Conservation (phyloP, 2,113 vertebrate species). For the Macroglossus sobrinus region DNA sequence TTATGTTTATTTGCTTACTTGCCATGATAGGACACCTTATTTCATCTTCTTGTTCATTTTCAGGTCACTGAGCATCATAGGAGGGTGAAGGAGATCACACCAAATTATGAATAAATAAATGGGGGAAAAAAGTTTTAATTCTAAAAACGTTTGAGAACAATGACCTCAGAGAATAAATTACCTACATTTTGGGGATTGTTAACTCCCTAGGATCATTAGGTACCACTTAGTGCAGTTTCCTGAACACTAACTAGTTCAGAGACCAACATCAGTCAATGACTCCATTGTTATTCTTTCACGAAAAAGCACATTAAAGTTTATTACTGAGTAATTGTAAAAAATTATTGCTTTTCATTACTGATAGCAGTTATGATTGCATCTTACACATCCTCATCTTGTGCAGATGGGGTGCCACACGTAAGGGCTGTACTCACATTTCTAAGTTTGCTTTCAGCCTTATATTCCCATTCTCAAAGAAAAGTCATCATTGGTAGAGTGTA, state of each 20-base stretch:
- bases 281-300: constrained; percentile 45
- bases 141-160: background rate
- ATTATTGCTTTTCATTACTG: constrained; percentile 51
- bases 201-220: constrained; percentile 38
- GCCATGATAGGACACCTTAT: background rate
- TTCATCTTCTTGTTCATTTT: background rate
- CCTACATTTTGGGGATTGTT: background rate
- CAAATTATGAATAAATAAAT: background rate
- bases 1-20: background rate
- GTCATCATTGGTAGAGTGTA: background rate
- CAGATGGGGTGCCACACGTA: background rate
- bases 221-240: constrained; percentile 10
- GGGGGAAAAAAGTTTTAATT: background rate
- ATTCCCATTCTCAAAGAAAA: background rate
- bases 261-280: constrained; percentile 40
- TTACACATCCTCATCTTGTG: background rate
- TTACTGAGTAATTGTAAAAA: constrained; percentile 60
- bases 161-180: constrained; percentile 11
- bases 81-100: background rate
- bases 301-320: constrained; percentile 56
- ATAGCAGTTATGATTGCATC: constrained; percentile 39
- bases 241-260: background rate
- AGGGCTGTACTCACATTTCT: background rate
- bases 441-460: background rate
- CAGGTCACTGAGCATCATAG: background rate